phyloP scores from a whole-genome alignment of 2,113 vertebrate species.

The Oenanthe melanoleuca region DNA sequence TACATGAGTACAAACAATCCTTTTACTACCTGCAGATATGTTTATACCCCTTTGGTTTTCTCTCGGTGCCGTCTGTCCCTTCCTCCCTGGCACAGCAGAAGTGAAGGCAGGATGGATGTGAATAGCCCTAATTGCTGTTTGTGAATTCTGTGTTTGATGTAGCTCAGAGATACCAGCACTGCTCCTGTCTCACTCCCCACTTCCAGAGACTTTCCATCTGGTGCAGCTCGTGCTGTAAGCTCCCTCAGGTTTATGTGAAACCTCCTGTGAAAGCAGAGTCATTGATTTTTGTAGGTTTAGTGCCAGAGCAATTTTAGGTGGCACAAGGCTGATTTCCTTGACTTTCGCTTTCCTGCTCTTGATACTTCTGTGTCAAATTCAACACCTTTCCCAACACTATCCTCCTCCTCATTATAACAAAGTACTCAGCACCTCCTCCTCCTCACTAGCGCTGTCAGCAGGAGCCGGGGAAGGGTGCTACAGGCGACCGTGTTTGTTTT shows the following conservation, averaged over 20 bases:
- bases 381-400: constrained; percentile 68
- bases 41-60: not conserved
- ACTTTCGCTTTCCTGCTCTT: constrained; percentile 53
- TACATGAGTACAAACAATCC: not conserved
- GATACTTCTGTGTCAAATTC: constrained; percentile 66
- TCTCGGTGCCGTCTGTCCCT: not conserved
- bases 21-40: not conserved
- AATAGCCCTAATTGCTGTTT: constrained; percentile 4
- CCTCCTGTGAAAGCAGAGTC: constrained; percentile 57
- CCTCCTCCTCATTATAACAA: constrained; percentile 68
- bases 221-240: constrained; percentile 1
- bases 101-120: not conserved
- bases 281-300: constrained; percentile 54
- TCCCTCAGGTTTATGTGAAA: constrained; percentile 62
- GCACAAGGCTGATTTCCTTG: constrained; percentile 59
- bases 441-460: constrained; percentile 66
- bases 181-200: constrained; percentile 20
- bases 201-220: constrained; percentile 57
- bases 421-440: constrained; percentile 68
- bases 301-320: constrained; percentile 66
- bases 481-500: constrained; percentile 58
- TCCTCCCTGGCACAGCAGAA: not conserved
- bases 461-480: constrained; percentile 55
- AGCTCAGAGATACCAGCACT: not conserved
- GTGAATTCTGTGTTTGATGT: constrained; percentile 12